Base-by-base conservation (phyloP, 2,888 invertebrate species). In the Drepanosiphum platanoidis region DNA sequence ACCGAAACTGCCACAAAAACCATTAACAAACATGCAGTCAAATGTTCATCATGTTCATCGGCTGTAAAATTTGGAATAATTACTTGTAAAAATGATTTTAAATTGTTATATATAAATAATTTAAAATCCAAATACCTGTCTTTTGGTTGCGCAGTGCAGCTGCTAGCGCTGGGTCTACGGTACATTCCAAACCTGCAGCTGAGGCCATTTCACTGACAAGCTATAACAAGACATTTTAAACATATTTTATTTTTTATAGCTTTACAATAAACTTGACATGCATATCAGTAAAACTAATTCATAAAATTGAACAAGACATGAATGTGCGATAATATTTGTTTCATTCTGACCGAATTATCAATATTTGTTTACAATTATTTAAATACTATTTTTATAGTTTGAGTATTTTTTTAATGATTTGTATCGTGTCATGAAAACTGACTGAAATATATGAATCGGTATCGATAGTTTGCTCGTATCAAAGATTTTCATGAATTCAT, bases 1-100 rank as follows among this genome's bases (percentile, higher is more conserved):
- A 99, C 94, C 0, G 98, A 97, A 27, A 99, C 98, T 0, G 99
- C 99, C 0, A 99, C 96, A 90, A 99, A 99, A 8, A 99, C 99
- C 97, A 99, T 97, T 86, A 99, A 90, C 64, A 99, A 91, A 89
- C 99, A 99, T 1, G 98, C 96, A 61, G 97, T 92, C 46, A 96
- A 92, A 90, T 98, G 98, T 88, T 98, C 97, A 88, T 98, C 97
- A 15, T 72, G 71, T 88, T 97, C 96, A 88, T 96, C 96, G 5
- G 93, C 91, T 88, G 39, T 93, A 91, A 42, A 30, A 77, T 42
- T 15, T 22, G 1, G 0, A 39, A 71, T n/a, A n/a, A n/a, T 39
- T 71, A 52, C 22, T 18, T 52, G 22, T 52, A 39, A 0, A 81
- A 9, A 61, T 13, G 36, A 42, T 27, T 27, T 36, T 58, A 4